These are phyloP conservation scores for Eutolmus rufibarbis DNA, from an alignment of 2,888 invertebrate species.

Conservation along the genomic window DNA sequence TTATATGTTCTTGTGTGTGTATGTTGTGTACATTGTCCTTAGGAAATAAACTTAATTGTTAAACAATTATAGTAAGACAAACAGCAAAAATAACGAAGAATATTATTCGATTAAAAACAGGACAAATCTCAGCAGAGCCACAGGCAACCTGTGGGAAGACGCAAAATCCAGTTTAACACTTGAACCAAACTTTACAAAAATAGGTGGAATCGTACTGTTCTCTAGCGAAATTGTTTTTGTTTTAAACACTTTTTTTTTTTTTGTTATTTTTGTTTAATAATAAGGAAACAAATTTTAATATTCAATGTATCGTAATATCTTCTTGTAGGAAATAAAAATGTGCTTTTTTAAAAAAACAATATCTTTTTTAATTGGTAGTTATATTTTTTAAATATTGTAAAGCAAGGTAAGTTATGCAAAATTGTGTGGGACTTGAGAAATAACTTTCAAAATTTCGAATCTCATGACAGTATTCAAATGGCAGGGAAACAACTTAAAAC, in stretches of 20 bases:
- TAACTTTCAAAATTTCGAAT: no score
- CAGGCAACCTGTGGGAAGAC: background rate
- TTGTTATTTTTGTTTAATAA: constrained; percentile 21
- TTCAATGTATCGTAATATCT: constrained; percentile 33
- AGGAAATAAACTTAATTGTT: constrained; percentile 11
- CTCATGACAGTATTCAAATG: no score
- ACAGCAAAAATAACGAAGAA: constrained; percentile 2
- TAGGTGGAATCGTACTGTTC: constrained; percentile 14
- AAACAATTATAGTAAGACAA: background rate
- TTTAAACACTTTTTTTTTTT: background rate
- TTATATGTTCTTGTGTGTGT: constrained; percentile 23
- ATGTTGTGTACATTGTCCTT: constrained; percentile 11
- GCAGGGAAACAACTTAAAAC: no score
- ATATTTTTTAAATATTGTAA: background rate
- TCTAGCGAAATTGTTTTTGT: constrained; percentile 25
- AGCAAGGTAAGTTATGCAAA: background rate
- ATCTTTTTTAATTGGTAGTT: background rate
- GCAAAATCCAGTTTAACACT: background rate
- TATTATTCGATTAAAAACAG: background rate
- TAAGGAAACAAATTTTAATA: constrained; percentile 4
- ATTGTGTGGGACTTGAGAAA: no score
- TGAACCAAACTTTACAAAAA: constrained; percentile 26
- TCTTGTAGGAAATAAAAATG: constrained; percentile 39
- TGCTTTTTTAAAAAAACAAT: constrained; percentile 19
- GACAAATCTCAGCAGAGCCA: background rate